Conservation (phyloP, 92 coral and sea anemone genomes). For the Actinernus sp. region DNA sequence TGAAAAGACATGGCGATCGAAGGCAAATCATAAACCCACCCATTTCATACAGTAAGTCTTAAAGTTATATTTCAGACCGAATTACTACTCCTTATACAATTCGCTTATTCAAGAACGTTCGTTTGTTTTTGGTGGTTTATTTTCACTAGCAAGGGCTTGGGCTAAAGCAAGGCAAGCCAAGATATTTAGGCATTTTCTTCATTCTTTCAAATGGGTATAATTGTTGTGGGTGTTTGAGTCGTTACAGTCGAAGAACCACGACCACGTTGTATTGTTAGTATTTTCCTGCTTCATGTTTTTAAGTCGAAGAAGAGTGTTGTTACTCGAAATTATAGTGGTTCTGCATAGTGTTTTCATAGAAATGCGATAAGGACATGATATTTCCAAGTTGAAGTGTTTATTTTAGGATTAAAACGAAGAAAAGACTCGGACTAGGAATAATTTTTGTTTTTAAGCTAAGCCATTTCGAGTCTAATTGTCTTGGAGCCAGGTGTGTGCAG, state of each 20-base stretch:
- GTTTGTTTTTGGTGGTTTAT: too few relatives aligned
- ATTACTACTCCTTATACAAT: too few relatives aligned
- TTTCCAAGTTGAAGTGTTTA: conserved; percentile 33
- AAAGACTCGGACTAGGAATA: neutral
- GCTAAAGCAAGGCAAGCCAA: too few relatives aligned
- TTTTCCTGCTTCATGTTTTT: neutral
- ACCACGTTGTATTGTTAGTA: conserved; percentile 29
- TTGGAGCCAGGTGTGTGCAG: conserved; percentile 17
- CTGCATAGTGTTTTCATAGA: conserved; percentile 21
- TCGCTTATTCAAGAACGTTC: too few relatives aligned
- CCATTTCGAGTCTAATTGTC: conserved; percentile 19
- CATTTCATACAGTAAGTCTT: neutral
- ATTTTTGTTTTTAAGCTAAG: conserved; percentile 9
- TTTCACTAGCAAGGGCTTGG: too few relatives aligned
- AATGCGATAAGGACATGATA: conserved; percentile 4
- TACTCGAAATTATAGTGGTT: neutral
- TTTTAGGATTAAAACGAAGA: conserved; percentile 48
- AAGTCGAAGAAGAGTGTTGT: neutral
- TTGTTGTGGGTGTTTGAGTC: neutral
- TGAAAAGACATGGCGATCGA: conserved; percentile 2
- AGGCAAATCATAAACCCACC: neutral
- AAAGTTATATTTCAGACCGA: too few relatives aligned
- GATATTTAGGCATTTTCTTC: too few relatives aligned
- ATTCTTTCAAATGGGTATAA: neutral
- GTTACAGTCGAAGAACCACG: conserved; percentile 7